A percentile compares a stretch with the other conserved stretches of the same genome.
Evolutionary conservation across 1,140 invertebrate species (phyloP).

Genomic region (Medauroidea extradentata): DNA sequence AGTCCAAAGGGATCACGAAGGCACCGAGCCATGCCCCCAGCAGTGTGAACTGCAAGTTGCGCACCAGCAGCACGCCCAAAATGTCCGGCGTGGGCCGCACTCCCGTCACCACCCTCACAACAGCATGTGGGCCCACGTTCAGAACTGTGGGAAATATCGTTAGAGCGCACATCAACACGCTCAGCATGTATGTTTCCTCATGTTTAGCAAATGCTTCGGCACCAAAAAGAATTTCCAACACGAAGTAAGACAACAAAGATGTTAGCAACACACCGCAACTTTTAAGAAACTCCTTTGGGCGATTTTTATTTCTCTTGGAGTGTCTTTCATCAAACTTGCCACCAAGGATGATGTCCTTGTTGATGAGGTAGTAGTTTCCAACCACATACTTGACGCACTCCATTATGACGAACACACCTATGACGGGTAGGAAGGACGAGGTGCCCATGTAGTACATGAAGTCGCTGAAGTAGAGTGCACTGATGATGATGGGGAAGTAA

Average conservation of each 20-base stretch:
- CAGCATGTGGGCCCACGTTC: conserved; percentile 53
- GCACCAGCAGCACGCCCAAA: conserved; percentile 32
- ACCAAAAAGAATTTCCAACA: conserved; percentile 67
- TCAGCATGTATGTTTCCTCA: conserved; percentile 68
- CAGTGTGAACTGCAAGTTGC: conserved; percentile 42
- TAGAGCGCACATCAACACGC: conserved; percentile 58
- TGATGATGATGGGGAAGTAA: conserved; percentile 41
- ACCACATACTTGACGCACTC: conserved; percentile 40
- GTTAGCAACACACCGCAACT: conserved; percentile 28
- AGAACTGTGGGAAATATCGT: conserved; percentile 60
- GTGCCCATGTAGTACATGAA: conserved; percentile 41
- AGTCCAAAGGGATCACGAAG: conserved; percentile 84
- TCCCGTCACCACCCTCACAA: conserved; percentile 50
- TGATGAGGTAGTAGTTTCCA: conserved; percentile 29
- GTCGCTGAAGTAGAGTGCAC: conserved; percentile 39
- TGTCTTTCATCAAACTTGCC: conserved; percentile 26
- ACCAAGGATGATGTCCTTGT: conserved; percentile 26
- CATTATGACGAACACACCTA: conserved; percentile 40
- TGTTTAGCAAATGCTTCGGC: conserved; percentile 60
- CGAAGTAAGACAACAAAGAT: conserved; percentile 50
- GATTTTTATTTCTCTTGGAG: conserved; percentile 26
- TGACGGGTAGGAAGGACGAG: conserved; percentile 39
- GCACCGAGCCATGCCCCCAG: conserved; percentile 86
- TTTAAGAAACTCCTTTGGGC: conserved; percentile 38
- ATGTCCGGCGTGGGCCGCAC: conserved; percentile 41